Evolutionary conservation across 2,113 vertebrate genomes (phyloP), one percentile per base, ranked within the genome.

Genomic region (Vulpes lagopus): DNA sequence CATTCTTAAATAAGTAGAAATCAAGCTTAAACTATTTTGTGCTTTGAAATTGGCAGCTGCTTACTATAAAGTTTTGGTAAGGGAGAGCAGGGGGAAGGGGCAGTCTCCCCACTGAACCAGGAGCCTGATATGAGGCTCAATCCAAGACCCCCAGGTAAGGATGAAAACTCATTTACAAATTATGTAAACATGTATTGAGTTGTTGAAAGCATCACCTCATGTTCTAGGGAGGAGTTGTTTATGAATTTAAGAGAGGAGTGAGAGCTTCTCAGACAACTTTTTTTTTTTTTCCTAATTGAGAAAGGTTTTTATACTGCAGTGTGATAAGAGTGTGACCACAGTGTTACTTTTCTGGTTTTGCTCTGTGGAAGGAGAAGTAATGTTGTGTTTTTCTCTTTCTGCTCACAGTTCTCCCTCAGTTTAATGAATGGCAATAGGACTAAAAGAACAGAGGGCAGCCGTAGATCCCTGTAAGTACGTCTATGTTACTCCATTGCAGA

Each of bases 1-100:
- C n/a, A 81, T 69, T 81, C 69, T 25, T 82, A 94, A 94, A 92
- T 86, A 53, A 92, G 73, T 38, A 53, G 38, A 83, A 91, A 91
- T 80, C 78, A 74, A 67, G 25, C 7, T 83, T 79, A 69, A 90
- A 76, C 9, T 88, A 88, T 23, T 73, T 60, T 87, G 11, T 38
- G 59, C 53, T 94, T 92, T 51, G 59, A 92, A 60, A 90, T 6
- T 14, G 10, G 53, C 30, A 65, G 43, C 43, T 71, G 35, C 59
- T 89, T 84, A 76, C 43, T 79, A 69, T 53, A 15, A 20, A 62
- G 80, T 32, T 73, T 91, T 88, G 60, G 43, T 43, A 43, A 43
- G 43, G 43, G 43, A 43, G 43, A 43, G 6, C 43, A 43, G 43
- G 43, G 43, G 43, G 5, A 43, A 43, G 6, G 6, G 43, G 6